Evolutionary conservation across 2,797 vertebrate species (phyloP), one percentile per base, ranked within the genome.

Genomic region (Euphonia xanthogaster): DNA sequence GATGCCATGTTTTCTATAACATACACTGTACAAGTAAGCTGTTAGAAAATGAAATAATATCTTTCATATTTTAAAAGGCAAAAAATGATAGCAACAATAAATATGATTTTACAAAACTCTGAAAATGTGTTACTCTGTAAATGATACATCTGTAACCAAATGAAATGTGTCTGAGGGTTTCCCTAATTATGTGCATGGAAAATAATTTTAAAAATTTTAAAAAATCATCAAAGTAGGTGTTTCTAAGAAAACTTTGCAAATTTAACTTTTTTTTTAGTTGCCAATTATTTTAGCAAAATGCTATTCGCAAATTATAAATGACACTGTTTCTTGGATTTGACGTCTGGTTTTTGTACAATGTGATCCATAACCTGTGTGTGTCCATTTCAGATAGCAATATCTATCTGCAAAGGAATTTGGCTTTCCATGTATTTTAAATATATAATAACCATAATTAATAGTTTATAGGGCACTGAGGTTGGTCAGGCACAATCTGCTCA

Each of bases 321-420:
- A 25, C 16, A 23, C 23, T 21, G 2, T 71, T 91, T 81, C 39
- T 53, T 14, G 4, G 4, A 48, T 42, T 88, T 86, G 14, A 11
- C 12, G 42, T 35, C 30, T 48, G 7, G 22, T 84, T 72, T 72
- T 78, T 78, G 35, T 13, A 47, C 57, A 67, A 24, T 12, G 7
- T 0, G 0, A 8, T 63, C 17, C 12, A 23, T 80, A 63, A 8
- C 6, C 9, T 37, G 1, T 2, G 5, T 47, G 4, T 57, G 25
- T 66, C 9, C 3, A 4, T 80, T 92, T 70, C 65, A 42, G 24
- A 21, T 12, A 65, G 24, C 19, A 61, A 10, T 63, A 28, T 4
- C 11, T 42, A 11, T 55, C 61, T 70, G 18, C 67, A 73, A 60
- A 57, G 21, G 9, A 53, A 35, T 68, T 92, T 57, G 39, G 6